Evolutionary conservation across 2,113 vertebrate genomes (phyloP).

Genomic region (Istiophorus platypterus): DNA sequence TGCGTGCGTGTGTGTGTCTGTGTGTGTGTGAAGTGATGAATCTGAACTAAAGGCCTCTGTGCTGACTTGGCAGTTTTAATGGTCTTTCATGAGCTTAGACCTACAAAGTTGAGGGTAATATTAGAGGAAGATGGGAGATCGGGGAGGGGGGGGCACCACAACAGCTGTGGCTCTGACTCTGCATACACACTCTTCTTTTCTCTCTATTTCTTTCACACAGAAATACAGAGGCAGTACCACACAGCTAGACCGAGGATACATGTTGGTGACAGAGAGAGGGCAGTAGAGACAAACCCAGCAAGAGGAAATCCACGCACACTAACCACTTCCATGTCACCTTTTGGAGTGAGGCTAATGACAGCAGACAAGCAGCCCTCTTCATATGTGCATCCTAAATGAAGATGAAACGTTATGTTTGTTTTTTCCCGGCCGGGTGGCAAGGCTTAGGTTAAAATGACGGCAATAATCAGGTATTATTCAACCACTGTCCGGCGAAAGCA

Average conservation of each 20-base stretch:
- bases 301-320: not conserved
- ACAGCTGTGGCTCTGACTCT: constrained; percentile 49
- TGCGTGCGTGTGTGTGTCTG: constrained; percentile 14
- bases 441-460: not conserved
- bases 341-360: constrained; percentile 12
- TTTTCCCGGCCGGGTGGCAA: not conserved
- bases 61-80: constrained; percentile 56
- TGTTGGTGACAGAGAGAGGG: constrained; percentile 56
- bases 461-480: constrained; percentile 5
- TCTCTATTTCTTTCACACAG: not conserved
- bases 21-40: constrained; percentile 48
- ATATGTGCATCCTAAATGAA: not conserved
- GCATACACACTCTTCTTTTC: not conserved
- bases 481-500: not conserved
- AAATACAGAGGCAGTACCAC: not conserved
- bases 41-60: constrained; percentile 56
- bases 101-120: constrained; percentile 57
- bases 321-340: constrained; percentile 6
- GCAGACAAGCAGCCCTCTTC: not conserved
- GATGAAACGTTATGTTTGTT: not conserved
- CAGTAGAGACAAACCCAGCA: constrained; percentile 52
- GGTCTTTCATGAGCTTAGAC: constrained; percentile 59
- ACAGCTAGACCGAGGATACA: constrained; percentile 4
- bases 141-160: constrained; percentile 7
- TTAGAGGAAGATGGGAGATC: constrained; percentile 38